Conservation (phyloP, 2,888 invertebrate species). For the Clitarchus hookeri region DNA sequence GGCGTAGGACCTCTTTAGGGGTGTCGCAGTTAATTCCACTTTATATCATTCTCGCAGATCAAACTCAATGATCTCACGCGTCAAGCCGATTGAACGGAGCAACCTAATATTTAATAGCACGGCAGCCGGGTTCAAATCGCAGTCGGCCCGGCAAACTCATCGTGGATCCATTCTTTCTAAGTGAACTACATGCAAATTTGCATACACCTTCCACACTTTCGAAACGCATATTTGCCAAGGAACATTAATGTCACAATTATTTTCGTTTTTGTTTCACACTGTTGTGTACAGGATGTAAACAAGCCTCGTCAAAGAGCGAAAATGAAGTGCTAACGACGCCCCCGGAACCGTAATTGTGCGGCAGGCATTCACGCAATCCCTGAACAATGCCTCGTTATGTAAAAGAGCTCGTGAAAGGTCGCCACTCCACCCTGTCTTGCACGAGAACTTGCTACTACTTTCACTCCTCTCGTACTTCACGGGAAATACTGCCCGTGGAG, state of each 20-base stretch:
- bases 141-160: no score
- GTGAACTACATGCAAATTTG: no score
- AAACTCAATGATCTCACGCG: no score
- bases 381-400: slow-evolving; percentile 14
- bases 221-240: no score
- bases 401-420: background rate
- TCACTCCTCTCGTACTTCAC: background rate
- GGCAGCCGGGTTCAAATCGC: no score
- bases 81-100: no score
- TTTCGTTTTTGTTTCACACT: background rate
- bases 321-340: background rate
- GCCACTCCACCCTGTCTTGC: background rate
- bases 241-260: background rate
- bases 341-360: background rate
- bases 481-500: background rate
- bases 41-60: no score
- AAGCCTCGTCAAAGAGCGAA: background rate
- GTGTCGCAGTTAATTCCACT: no score
- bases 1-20: no score
- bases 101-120: no score
- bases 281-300: background rate
- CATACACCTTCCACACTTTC: no score
- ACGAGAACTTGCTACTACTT: background rate
- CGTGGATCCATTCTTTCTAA: no score
- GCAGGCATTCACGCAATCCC: background rate